Evolutionary conservation across 2,888 invertebrate genomes (phyloP).

Genomic region (Aplocera efformata): DNA sequence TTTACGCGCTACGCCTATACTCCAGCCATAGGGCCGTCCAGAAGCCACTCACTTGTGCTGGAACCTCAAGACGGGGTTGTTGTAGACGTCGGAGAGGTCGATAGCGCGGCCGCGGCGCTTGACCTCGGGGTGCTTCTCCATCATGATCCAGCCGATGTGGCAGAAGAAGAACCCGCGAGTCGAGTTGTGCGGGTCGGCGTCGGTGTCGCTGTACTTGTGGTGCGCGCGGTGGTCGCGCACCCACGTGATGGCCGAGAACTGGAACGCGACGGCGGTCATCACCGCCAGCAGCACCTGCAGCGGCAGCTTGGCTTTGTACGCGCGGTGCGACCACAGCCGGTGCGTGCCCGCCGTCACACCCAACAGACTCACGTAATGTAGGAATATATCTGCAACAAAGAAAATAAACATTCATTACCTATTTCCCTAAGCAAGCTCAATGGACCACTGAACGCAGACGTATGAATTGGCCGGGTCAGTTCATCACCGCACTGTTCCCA

Average conservation of each 20-base stretch:
- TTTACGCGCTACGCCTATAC: too few relatives aligned
- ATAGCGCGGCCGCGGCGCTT: constrained; percentile 84
- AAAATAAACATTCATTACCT: too few relatives aligned
- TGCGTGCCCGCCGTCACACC: constrained; percentile 41
- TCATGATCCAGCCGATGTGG: constrained; percentile 90
- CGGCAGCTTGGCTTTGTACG: constrained; percentile 38
- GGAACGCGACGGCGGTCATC: constrained; percentile 32
- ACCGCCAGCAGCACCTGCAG: constrained; percentile 32
- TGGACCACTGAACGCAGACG: neutral
- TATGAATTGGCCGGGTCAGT: too few relatives aligned
- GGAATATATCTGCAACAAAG: constrained; percentile 5
- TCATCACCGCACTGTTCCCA: too few relatives aligned
- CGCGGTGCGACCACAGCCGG: constrained; percentile 39
- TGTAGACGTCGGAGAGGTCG: constrained; percentile 85
- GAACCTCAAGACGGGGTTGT: constrained; percentile 84
- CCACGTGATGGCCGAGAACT: constrained; percentile 63
- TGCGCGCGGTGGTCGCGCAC: constrained; percentile 64
- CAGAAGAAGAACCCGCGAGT: constrained; percentile 90
- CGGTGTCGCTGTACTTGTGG: constrained; percentile 84
- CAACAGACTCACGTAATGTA: constrained; percentile 9
- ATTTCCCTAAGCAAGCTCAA: too few relatives aligned
- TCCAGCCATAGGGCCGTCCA: too few relatives aligned
- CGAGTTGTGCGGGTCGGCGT: constrained; percentile 89
- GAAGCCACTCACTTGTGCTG: constrained; percentile 84
- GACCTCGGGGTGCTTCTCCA: constrained; percentile 88